Evolutionary conservation across 2,888 invertebrate species (phyloP).

Genomic region (Conus canariensis): DNA sequence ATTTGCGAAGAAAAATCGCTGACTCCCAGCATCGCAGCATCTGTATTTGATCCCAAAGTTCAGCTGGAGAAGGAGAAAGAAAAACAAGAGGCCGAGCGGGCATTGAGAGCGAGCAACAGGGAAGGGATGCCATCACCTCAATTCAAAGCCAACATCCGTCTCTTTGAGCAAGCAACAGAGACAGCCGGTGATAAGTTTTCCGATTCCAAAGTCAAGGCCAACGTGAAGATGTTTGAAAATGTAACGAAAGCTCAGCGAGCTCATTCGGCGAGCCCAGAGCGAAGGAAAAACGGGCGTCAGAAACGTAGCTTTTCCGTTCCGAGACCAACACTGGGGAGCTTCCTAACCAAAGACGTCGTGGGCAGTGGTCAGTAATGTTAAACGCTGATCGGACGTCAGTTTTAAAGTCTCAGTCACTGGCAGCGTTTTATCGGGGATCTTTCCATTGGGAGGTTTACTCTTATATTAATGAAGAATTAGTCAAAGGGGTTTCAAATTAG

Average conservation of each 20-base stretch:
- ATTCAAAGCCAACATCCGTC: constrained; percentile 24
- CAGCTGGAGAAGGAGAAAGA: constrained; percentile 25
- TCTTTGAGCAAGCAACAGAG: constrained; percentile 19
- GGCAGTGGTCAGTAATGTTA: neutral
- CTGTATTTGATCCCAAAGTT: constrained; percentile 24
- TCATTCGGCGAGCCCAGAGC: neutral
- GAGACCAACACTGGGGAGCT: neutral
- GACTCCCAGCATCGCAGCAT: constrained; percentile 29
- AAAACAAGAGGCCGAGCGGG: neutral
- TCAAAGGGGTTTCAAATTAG: neutral
- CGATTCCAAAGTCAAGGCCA: constrained; percentile 12
- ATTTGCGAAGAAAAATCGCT: constrained; percentile 33
- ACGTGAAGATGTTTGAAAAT: constrained; percentile 18
- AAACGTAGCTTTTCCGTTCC: neutral
- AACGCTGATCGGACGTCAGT: no score
- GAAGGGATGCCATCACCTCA: constrained; percentile 23
- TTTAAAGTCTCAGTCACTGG: no score
- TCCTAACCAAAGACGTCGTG: neutral
- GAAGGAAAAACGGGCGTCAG: neutral
- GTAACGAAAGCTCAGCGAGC: neutral
- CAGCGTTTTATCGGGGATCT: no score
- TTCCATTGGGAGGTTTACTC: neutral
- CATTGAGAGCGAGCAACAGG: neutral
- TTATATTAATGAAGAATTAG: neutral
- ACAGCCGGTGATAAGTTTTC: neutral